Conservation (phyloP, 2,888 invertebrate species). For the Acanthosepion lycidas region DNA sequence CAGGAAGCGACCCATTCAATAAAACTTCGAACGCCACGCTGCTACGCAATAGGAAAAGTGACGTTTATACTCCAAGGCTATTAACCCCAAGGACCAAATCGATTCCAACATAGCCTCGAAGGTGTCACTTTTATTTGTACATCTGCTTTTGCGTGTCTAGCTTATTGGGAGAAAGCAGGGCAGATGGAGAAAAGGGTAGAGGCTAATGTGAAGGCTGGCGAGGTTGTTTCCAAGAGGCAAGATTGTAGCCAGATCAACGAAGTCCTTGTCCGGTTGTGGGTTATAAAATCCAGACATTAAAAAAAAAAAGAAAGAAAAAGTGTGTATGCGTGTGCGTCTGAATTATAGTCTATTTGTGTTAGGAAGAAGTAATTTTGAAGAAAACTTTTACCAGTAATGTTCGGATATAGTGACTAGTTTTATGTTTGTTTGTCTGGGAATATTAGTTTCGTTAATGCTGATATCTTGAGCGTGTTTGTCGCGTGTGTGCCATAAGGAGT, state of each 20-base stretch:
- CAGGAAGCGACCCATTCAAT: slow-evolving; percentile 8
- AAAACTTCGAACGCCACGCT: not conserved
- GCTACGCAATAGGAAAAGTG: not conserved
- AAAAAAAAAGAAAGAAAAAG: not conserved
- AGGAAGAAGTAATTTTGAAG: not conserved
- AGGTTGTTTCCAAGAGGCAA: not conserved
- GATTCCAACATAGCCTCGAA: slow-evolving; percentile 33
- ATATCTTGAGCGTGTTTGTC: not conserved
- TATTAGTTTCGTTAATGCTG: not conserved
- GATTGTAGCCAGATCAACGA: not conserved
- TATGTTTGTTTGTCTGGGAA: not conserved
- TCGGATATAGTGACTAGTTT: not conserved
- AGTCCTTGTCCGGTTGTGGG: not conserved
- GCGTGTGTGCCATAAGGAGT: not conserved
- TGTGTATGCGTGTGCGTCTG: not conserved
- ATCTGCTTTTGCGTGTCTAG: slow-evolving; percentile 33
- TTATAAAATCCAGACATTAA: not conserved
- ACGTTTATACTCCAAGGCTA: slow-evolving; percentile 22
- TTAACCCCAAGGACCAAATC: slow-evolving; percentile 33
- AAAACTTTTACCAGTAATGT: not conserved
- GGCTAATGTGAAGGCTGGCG: not conserved
- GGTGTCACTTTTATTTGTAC: slow-evolving; percentile 12
- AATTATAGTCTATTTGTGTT: not conserved
- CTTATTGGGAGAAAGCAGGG: not conserved
- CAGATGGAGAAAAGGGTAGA: not conserved